Evolutionary conservation across 2,797 vertebrate genomes (phyloP), one percentile per base, ranked within the genome.

Genomic region (Tangara arthus): DNA sequence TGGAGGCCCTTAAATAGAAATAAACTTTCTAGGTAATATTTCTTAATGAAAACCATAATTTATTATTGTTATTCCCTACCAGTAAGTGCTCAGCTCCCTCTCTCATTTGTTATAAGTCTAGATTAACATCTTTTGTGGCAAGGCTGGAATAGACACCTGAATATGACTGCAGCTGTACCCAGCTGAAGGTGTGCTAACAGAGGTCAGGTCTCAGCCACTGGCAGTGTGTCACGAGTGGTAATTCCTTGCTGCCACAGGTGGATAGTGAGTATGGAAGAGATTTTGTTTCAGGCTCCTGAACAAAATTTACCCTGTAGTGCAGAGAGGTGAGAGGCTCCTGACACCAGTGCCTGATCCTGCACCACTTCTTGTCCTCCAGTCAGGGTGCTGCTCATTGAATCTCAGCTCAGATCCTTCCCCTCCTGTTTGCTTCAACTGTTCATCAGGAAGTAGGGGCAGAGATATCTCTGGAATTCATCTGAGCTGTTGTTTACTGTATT

Each of bases 1-100:
- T 77, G 42, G 65, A 86, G 41, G 83, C 75, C 79, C 76, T 92
- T 90, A 65, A 97, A 96, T 53, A 93, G 95, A 91, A 95, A 83
- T 73, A 90, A 87, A 83, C 69, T 89, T 95, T 92, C 68, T 56
- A 57, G 57, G 91, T 91, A 96, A 97, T 97, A 92, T 94, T 94
- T 97, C 96, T 97, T 97, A 96, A 98, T 97, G 97, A 97, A 97
- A 96, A 8, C 2, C 86, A 94, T 97, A 82, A 96, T 96, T 97
- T 97, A 95, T 87, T 95, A 93, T 97, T 92, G 82, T 95, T 97
- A 95, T 77, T 91, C 91, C 81, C 76, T 77, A 82, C 70, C 59
- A 37, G 55, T 79, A 78, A 92, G 93, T 83, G 92, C 93, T 94
- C 92, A 82, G 70, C 44, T 89, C 89, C 66, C 73, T 50, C 23